phyloP scores from a whole-genome alignment of 2,888 invertebrate species.

The Lasioglossum marginatum region DNA sequence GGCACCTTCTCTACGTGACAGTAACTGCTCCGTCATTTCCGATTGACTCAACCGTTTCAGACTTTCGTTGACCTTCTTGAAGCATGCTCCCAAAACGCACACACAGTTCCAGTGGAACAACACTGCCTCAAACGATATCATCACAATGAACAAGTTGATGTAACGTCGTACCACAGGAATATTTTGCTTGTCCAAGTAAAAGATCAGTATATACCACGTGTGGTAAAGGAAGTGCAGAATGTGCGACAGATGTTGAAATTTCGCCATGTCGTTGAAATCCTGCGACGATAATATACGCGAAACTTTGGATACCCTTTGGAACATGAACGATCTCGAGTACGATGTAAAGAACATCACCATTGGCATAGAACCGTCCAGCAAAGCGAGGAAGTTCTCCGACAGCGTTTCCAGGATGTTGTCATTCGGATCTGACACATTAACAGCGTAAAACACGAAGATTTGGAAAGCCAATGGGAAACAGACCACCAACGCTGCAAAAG shows the following conservation, averaged over 20 bases:
- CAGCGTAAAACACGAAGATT: neutral
- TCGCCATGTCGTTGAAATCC: neutral
- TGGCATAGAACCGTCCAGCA: neutral
- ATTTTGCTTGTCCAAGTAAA: neutral
- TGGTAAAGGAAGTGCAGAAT: neutral
- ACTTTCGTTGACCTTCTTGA: neutral
- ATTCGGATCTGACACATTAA: neutral
- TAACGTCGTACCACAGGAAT: neutral
- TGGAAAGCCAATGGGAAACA: neutral
- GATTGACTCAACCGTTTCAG: neutral
- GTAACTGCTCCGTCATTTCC: neutral
- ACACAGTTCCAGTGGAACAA: neutral
- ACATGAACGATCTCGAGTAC: neutral
- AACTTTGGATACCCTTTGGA: neutral
- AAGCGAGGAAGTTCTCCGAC: neutral
- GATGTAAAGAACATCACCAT: neutral
- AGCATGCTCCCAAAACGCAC: neutral
- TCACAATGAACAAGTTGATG: neutral
- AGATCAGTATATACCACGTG: neutral
- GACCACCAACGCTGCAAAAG: neutral
- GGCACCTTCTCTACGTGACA: neutral
- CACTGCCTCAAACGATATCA: accelerated
- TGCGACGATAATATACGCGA: neutral
- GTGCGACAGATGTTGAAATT: neutral
- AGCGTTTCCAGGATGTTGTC: neutral